A percentile compares a stretch with the other conserved stretches of the same genome.
Conservation (phyloP, 1,140 invertebrate species). For the Maconellicoccus hirsutus region DNA sequence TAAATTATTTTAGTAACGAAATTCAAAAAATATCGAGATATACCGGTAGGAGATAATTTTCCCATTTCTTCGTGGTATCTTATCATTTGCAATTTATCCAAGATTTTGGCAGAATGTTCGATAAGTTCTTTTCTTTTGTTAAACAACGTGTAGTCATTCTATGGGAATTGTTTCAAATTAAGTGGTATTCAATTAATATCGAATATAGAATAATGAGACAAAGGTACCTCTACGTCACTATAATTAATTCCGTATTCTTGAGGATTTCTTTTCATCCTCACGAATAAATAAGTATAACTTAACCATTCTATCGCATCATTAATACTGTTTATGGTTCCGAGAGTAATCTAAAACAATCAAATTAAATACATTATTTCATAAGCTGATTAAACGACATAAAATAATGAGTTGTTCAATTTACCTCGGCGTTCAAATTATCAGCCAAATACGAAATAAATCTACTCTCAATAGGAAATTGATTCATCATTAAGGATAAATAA, state of each 20-base stretch:
- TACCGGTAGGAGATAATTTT: conserved; percentile 64
- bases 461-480: conserved; percentile 96
- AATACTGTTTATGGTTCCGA: conserved; percentile 90
- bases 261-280: conserved; percentile 88
- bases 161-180: conserved; percentile 23
- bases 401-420: conserved; percentile 39
- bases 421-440: conserved; percentile 98
- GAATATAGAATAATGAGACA: conserved; percentile 3
- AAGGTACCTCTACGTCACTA: conserved; percentile 43
- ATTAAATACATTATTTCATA: conserved; percentile 26
- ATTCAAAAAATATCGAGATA: conserved; percentile 24
- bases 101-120: conserved; percentile 58
- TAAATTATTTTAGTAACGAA: conserved; percentile 24
- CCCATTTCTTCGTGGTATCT: conserved; percentile 74
- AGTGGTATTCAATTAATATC: not conserved
- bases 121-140: conserved; percentile 62
- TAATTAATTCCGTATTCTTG: conserved; percentile 76
- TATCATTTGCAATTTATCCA: conserved; percentile 92
- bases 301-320: conserved; percentile 96
- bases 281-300: conserved; percentile 92
- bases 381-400: conserved; percentile 11
- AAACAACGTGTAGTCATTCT: conserved; percentile 66
- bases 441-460: conserved; percentile 84
- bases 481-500: conserved; percentile 87
- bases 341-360: conserved; percentile 51